A percentile compares a stretch with the other conserved stretches of the same genome.
Evolutionary conservation across 2,113 vertebrate genomes (phyloP).

Genomic region (Manacus vitellinus): DNA sequence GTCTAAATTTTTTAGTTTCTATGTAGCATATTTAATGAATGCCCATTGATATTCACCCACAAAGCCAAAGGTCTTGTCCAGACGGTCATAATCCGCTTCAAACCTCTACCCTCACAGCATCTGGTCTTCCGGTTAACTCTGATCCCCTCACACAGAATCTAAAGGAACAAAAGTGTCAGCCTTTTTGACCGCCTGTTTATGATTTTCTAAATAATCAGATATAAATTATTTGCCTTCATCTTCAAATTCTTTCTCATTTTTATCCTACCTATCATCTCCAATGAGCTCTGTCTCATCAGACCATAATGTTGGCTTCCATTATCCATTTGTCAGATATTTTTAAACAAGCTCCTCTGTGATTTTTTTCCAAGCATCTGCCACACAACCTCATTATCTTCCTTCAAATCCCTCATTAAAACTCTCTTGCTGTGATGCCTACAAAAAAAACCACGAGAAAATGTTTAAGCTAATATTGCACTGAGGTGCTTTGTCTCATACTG

Average conservation of each 20-base stretch:
- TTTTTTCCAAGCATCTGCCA: constrained; percentile 59
- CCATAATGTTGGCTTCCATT: neutral
- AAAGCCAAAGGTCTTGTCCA: neutral
- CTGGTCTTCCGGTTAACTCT: neutral
- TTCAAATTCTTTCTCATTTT: constrained; percentile 10
- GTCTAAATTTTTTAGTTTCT: neutral
- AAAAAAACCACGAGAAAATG: constrained; percentile 8
- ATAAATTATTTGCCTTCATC: neutral
- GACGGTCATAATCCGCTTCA: neutral
- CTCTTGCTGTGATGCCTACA: constrained; percentile 56
- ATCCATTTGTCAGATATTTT: constrained; percentile 52
- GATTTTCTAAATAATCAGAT: neutral
- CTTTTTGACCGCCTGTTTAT: neutral
- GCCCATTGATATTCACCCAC: neutral
- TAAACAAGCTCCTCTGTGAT: constrained; percentile 41
- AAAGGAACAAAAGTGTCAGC: neutral
- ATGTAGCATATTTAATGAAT: neutral
- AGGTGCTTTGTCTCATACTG: neutral
- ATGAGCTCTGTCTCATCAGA: neutral
- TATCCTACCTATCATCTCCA: neutral
- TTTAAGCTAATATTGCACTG: constrained; percentile 36
- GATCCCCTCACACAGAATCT: neutral
- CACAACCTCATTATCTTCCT: constrained; percentile 64
- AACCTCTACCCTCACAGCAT: neutral
- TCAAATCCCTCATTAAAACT: constrained; percentile 66